phyloP scores from a whole-genome alignment of 2,113 vertebrate species.

The Brachirus orientalis region DNA sequence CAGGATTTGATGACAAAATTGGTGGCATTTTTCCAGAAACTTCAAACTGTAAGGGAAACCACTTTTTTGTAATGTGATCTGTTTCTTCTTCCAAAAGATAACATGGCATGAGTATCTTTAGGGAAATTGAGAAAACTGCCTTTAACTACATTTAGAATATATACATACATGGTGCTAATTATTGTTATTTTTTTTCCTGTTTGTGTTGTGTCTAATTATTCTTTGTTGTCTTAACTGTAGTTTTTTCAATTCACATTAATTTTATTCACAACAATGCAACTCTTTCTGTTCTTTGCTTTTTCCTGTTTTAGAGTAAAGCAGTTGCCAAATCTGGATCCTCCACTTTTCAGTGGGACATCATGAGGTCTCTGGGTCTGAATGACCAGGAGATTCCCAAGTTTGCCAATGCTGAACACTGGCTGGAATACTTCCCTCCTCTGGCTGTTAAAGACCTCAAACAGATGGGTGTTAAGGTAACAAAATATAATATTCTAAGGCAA shows the following conservation, averaged over 20 bases:
- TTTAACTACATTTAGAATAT: too few relatives aligned
- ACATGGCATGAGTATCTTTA: too few relatives aligned
- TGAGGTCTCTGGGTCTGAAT: slow-evolving; percentile 91
- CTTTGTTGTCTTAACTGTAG: background rate
- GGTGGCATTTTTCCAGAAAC: background rate
- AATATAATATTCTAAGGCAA: background rate
- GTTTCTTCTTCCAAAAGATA: too few relatives aligned
- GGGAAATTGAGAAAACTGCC: too few relatives aligned
- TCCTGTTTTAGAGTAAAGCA: slow-evolving; percentile 91
- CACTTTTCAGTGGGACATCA: slow-evolving; percentile 96
- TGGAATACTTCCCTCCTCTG: slow-evolving; percentile 94
- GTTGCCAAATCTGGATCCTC: slow-evolving; percentile 89
- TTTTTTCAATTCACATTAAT: background rate
- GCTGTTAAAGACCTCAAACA: slow-evolving; percentile 91
- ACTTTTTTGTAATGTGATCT: background rate
- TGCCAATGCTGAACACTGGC: slow-evolving; percentile 94
- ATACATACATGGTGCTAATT: too few relatives aligned
- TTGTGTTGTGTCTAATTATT: too few relatives aligned
- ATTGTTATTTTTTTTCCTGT: background rate
- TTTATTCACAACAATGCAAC: background rate
- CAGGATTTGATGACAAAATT: background rate
- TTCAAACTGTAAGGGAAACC: too few relatives aligned
- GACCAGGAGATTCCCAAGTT: slow-evolving; percentile 90
- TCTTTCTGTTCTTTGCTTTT: background rate
- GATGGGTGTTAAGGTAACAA: slow-evolving; percentile 94